A percentile compares a stretch with the other conserved stretches of the same genome.
These are phyloP conservation scores for Heterohyrax brucei DNA, from an alignment of 2,797 vertebrate species.

Conservation along the genomic window DNA sequence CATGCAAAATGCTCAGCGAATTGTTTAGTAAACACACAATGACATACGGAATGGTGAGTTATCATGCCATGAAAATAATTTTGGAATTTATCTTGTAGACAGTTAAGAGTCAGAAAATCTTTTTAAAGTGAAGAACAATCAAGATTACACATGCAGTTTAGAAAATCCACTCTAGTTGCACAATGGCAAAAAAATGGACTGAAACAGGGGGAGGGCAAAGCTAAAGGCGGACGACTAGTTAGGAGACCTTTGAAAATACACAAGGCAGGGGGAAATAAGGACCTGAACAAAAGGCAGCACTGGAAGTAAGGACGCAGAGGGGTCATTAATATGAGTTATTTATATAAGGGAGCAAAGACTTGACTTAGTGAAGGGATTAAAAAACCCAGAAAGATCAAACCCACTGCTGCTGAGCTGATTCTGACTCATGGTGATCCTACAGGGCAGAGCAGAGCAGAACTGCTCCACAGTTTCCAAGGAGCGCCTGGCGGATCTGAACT, in stretches of 20 bases:
- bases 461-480: no score
- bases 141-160: not conserved
- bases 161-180: constrained; percentile 16
- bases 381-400: no score
- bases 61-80: constrained; percentile 38
- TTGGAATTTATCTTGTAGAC: constrained; percentile 43
- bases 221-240: not conserved
- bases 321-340: not conserved
- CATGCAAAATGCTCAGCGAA: constrained; percentile 49
- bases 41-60: not conserved
- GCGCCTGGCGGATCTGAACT: no score
- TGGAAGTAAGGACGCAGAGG: not conserved
- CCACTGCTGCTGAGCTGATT: no score
- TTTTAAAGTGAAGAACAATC: constrained; percentile 19
- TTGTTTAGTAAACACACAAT: constrained; percentile 29
- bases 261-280: not conserved
- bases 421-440: no score
- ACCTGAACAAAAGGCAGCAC: not conserved
- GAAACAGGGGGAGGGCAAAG: not conserved
- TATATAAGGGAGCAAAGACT: not conserved
- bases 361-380: not conserved
- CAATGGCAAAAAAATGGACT: not conserved
- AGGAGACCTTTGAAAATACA: constrained; percentile 33
- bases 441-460: no score
- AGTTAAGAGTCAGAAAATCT: not conserved